Percentiles rank a stretch among this genome's conserved stretches.
These are phyloP conservation scores for Chrysolina americana DNA, from an alignment of 2,888 invertebrate species.

Conservation along the genomic window DNA sequence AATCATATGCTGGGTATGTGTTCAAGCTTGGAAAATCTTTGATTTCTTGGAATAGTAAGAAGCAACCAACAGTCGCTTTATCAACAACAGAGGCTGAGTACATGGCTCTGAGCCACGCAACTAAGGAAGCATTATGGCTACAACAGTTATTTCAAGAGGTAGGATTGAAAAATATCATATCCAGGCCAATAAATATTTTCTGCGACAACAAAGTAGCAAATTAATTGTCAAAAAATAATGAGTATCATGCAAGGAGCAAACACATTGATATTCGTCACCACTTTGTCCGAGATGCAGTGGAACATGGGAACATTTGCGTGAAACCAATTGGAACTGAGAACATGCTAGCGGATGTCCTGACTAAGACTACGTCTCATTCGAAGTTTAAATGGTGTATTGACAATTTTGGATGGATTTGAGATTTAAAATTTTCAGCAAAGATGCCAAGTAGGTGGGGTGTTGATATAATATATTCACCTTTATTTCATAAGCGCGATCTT, in stretches of 20 bases:
- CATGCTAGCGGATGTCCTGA: conserved; percentile 19
- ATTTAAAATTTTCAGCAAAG: too few relatives aligned
- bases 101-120: conserved; percentile 15
- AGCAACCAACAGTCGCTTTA: background rate
- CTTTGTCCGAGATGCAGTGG: too few relatives aligned
- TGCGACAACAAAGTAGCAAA: too few relatives aligned
- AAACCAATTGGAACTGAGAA: conserved; percentile 4
- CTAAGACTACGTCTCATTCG: conserved; percentile 15
- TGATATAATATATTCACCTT: too few relatives aligned
- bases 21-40: background rate
- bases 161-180: background rate
- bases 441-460: too few relatives aligned
- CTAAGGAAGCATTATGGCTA: background rate
- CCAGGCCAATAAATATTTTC: too few relatives aligned
- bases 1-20: conserved; percentile 9
- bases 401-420: too few relatives aligned
- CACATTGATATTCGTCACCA: too few relatives aligned
- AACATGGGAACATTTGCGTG: background rate
- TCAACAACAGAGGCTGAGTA: background rate
- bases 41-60: background rate
- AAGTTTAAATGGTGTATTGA: background rate
- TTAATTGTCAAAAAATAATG: too few relatives aligned
- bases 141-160: too few relatives aligned
- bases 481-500: too few relatives aligned
- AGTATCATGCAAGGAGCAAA: too few relatives aligned